Evolutionary conservation across 1,140 invertebrate genomes (phyloP), one percentile per base, ranked within the genome.

Genomic region (Eupeodes corollae): DNA sequence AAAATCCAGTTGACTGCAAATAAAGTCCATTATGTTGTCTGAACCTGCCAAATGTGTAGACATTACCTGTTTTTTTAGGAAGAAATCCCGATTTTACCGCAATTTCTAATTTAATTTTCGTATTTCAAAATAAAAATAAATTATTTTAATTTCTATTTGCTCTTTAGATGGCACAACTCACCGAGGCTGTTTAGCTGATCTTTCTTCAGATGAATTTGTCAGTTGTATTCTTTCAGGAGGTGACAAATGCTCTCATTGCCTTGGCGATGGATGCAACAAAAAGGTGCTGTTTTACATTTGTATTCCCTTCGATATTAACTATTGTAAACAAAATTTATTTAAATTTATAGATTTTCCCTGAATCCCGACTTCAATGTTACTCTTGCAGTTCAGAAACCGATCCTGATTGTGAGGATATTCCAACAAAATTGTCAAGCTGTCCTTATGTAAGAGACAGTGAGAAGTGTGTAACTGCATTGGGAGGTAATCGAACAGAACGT

Each of bases 381-480:
- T 55, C 45, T 13, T 66, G 63, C 37, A 59, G 47, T 31, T 62
- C 63, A 0, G 51, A 51, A 14, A 60, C 65, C 33, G 63, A 66
- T 12, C 41, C 44, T 9, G 48, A 42, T 15, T 66, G 63, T 15
- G 54, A 57, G 21, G 59, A 58, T 5, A 44, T 59, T 32, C 63
- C 63, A 14, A 53, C 31, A 1, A 44, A 45, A 3, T 30, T 42
- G 5, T 13, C 40, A 2, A 45, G 44, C 33, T 66, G 63, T 21
- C 45, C 57, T 14, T 54, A 50, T 49, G 34, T 63, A 6, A 55
- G 51, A 13, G 54, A 59, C 0, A 46, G 44, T 9, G 63, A 65
- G 31, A 54, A 52, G 13, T 66, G 63, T 19, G 49, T 51, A 35
- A 58, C 63, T 6, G 13, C 41, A 1, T 46, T 63, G 14, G 44